Evolutionary conservation across 2,888 invertebrate species (phyloP), one percentile per base, ranked within the genome.

Genomic region (Scaptomyza reducta): DNA sequence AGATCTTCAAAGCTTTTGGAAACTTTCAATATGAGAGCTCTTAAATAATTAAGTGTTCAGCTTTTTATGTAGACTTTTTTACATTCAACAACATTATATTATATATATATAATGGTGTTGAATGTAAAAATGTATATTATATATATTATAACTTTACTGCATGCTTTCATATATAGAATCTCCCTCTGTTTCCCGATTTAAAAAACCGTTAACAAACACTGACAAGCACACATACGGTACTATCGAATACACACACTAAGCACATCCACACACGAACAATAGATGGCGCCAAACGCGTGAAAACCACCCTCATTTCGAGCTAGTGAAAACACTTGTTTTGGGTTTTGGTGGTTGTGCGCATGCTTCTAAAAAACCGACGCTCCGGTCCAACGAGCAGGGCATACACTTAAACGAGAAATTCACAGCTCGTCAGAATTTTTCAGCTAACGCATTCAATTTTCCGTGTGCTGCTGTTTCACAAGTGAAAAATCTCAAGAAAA

Each of bases 371-470:
- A 60, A 50, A 35, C 35, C 45, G 59, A 35, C 60, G 59, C 62
- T 68, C 49, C 65, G 77, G 50, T 71, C 60, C 47, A 56, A 51
- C 31, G 68, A 14, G 56, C 75, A 49, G 50, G 50, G 74, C 73
- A 65, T 74, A 73, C 70, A 65, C 60, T 58, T 58, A 50, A 57
- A 58, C 35, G 58, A 56, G 69, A 47, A 51, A 42, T 51, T 41
- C 27, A 29, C 35, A 11, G 60, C 42, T 64, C 38, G 60, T 55
- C 58, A 79, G 78, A 84, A 77, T 86, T 89, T 40, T 81, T 76
- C 78, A 77, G 73, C 77, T 40, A 54, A 27, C 18, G 14, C 77
- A 82, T 84, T 72, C 74, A 86, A 77, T 88, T 87, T 87, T 77
- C 80, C 86, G 75, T 69, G 50, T 64, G 83, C 80, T 62, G 82